These are phyloP conservation scores for Ridgeia piscesae DNA, from an alignment of 1,140 invertebrate species.

Conservation along the genomic window DNA sequence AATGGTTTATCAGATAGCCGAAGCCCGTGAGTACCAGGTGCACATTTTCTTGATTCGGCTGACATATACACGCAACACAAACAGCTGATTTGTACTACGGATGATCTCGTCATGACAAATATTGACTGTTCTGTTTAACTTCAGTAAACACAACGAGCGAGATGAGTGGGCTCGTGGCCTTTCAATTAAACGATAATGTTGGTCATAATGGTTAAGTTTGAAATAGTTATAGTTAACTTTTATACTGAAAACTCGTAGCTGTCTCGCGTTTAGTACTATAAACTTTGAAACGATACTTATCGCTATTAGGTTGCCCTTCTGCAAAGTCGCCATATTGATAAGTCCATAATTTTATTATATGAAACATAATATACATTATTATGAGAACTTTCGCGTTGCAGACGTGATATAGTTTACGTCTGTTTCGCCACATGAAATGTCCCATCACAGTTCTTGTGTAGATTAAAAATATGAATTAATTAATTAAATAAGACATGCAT, in stretches of 20 bases:
- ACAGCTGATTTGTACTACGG: neutral
- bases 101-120: neutral
- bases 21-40: neutral
- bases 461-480: too few relatives aligned
- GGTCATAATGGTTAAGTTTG: neutral
- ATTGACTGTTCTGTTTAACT: neutral
- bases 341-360: too few relatives aligned
- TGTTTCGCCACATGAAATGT: too few relatives aligned
- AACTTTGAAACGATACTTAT: neutral
- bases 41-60: neutral
- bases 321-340: too few relatives aligned
- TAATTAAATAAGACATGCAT: too few relatives aligned
- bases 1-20: neutral
- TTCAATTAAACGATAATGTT: neutral
- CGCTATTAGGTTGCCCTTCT: too few relatives aligned
- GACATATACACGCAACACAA: neutral
- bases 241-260: neutral
- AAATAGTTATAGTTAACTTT: neutral
- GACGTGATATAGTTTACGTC: too few relatives aligned
- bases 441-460: too few relatives aligned
- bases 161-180: neutral
- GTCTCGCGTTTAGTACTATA: neutral
- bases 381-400: too few relatives aligned
- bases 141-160: neutral
- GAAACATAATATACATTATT: too few relatives aligned